Percentiles rank a stretch among this genome's conserved stretches.
These are phyloP conservation scores for Cyanistes caeruleus DNA, from an alignment of 2,113 vertebrate species.

Conservation along the genomic window DNA sequence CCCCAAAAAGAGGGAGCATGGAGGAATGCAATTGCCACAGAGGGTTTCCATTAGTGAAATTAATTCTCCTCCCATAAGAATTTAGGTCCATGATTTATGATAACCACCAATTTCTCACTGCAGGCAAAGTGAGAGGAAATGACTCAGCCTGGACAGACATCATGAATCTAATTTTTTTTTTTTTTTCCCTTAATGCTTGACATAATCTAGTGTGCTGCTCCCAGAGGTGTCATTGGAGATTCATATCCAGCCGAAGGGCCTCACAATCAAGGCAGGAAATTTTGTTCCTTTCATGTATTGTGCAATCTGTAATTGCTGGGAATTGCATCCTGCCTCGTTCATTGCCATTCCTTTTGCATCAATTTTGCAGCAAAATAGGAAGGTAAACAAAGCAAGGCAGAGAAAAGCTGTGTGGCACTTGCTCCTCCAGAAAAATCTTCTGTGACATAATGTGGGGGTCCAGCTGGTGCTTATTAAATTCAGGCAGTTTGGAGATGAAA, in stretches of 20 bases:
- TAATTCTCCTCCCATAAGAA: slow-evolving; percentile 72
- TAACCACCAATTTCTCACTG: slow-evolving; percentile 65
- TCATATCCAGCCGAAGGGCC: slow-evolving; percentile 60
- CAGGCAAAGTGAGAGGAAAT: slow-evolving; percentile 70
- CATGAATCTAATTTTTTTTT: slow-evolving; percentile 53
- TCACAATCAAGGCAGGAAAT: slow-evolving; percentile 54
- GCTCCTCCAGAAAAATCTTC: not conserved
- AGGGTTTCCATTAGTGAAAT: slow-evolving; percentile 75
- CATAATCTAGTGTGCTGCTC: slow-evolving; percentile 53
- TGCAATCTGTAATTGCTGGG: slow-evolving; percentile 47
- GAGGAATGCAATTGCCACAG: slow-evolving; percentile 15
- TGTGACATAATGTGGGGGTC: not conserved
- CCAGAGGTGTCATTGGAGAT: slow-evolving; percentile 61
- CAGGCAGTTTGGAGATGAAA: not conserved
- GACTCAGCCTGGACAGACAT: slow-evolving; percentile 71
- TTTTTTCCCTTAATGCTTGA: slow-evolving; percentile 31
- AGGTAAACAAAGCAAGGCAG: not conserved
- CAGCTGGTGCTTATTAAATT: slow-evolving; percentile 26
- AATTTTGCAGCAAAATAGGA: not conserved
- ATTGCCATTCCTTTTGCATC: slow-evolving; percentile 11
- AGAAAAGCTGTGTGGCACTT: not conserved
- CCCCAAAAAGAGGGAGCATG: not conserved
- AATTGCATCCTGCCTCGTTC: slow-evolving; percentile 45
- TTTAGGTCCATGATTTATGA: slow-evolving; percentile 72
- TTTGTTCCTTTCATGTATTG: slow-evolving; percentile 53